Evolutionary conservation across 2,888 invertebrate genomes (phyloP).

Genomic region (Dorcus hopei): DNA sequence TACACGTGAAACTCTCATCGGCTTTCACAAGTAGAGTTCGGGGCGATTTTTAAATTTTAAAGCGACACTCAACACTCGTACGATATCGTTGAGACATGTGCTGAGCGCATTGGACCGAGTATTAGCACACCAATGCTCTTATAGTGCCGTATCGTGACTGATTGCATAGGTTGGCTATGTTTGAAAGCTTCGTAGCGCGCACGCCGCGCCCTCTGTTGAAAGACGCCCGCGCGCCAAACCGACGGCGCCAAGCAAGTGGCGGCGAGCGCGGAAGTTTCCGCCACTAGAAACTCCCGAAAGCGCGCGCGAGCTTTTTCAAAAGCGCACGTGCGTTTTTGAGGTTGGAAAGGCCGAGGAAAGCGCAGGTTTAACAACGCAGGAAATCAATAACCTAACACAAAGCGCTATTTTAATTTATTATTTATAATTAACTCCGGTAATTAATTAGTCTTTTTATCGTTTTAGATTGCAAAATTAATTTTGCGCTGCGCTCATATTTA

Average conservation of each 20-base stretch:
- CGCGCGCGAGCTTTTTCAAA: constrained; percentile 10
- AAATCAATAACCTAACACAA: not conserved
- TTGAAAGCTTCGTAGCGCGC: constrained; percentile 10
- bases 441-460: too few relatives aligned
- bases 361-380: not conserved
- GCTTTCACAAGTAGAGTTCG: too few relatives aligned
- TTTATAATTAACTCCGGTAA: too few relatives aligned
- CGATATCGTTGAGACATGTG: constrained; percentile 10
- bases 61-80: too few relatives aligned
- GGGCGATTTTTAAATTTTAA: too few relatives aligned
- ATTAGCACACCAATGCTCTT: constrained; percentile 17
- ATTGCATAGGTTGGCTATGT: constrained; percentile 6
- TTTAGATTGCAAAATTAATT: too few relatives aligned
- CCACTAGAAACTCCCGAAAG: not conserved
- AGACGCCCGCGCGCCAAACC: constrained; percentile 7
- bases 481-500: too few relatives aligned
- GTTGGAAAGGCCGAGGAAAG: not conserved
- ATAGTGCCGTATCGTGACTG: constrained; percentile 16
- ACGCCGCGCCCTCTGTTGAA: constrained; percentile 11
- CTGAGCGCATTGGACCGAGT: constrained; percentile 11
- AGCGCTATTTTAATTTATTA: too few relatives aligned
- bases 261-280: constrained; percentile 7
- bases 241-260: not conserved
- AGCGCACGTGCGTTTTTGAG: constrained; percentile 12
- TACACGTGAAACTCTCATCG: too few relatives aligned